These are phyloP conservation scores for Bruchidius siliquastri DNA, from an alignment of 2,888 invertebrate species.

Conservation along the genomic window DNA sequence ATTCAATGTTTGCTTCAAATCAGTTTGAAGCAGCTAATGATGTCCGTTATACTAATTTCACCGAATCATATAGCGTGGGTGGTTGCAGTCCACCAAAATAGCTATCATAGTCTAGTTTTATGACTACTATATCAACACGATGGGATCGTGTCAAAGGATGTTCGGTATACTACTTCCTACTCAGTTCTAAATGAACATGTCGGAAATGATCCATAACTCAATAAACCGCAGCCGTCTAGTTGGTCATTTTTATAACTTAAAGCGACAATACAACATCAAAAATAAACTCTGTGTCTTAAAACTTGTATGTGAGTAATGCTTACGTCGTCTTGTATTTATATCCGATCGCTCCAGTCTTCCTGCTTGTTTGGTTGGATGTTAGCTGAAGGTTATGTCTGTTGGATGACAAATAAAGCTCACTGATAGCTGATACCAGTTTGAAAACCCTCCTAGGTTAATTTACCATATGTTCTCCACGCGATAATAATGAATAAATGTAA, in stretches of 20 bases:
- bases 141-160: background rate
- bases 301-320: background rate
- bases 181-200: background rate
- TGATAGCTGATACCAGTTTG: too few relatives aligned
- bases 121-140: background rate
- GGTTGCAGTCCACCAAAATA: background rate
- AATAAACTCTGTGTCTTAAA: background rate
- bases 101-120: background rate
- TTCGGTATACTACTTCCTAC: background rate
- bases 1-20: too few relatives aligned
- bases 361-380: too few relatives aligned
- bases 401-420: too few relatives aligned
- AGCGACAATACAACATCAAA: background rate
- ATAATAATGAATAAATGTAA: too few relatives aligned
- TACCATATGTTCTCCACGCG: too few relatives aligned
- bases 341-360: background rate
- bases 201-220: background rate
- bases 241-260: background rate
- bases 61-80: background rate
- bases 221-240: background rate
- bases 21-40: too few relatives aligned
- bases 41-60: too few relatives aligned
- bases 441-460: too few relatives aligned
- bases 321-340: too few relatives aligned
- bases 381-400: too few relatives aligned